Evolutionary conservation across 2,113 vertebrate genomes (phyloP).

Genomic region (Syngnathus floridae): DNA sequence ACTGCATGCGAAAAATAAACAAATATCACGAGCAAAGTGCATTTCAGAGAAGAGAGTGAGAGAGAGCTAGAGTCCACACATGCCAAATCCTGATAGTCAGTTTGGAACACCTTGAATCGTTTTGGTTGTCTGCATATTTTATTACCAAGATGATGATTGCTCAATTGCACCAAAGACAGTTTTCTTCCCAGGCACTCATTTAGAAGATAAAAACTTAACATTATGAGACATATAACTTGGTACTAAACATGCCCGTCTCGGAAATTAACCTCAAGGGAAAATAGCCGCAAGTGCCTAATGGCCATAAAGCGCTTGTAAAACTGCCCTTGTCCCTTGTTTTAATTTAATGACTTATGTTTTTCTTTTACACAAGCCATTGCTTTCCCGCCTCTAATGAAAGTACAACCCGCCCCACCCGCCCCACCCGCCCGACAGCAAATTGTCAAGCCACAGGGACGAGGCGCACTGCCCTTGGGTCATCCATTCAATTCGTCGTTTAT

Average conservation of each 20-base stretch:
- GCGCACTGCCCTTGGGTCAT: constrained; percentile 56
- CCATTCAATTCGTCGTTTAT: constrained; percentile 64
- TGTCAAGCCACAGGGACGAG: constrained; percentile 53
- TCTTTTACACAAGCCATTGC: constrained; percentile 47
- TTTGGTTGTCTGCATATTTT: constrained; percentile 1
- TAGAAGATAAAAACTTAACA: constrained; percentile 36
- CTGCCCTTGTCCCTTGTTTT: constrained; percentile 32
- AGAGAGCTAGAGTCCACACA: neutral
- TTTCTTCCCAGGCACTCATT: constrained; percentile 15
- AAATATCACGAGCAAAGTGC: neutral
- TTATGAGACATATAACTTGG: constrained; percentile 17
- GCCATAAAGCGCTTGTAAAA: constrained; percentile 38
- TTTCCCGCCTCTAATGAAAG: constrained; percentile 50
- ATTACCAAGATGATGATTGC: constrained; percentile 15
- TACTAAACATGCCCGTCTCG: constrained; percentile 35
- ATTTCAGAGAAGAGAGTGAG: neutral
- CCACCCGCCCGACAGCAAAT: constrained; percentile 45
- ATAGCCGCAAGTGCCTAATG: constrained; percentile 33
- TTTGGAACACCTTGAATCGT: constrained; percentile 30
- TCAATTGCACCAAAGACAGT: constrained; percentile 14
- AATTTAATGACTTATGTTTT: constrained; percentile 38
- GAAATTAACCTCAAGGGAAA: constrained; percentile 34
- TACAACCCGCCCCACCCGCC: neutral
- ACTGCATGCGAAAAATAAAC: neutral
- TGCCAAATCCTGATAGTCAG: neutral